Base-by-base conservation (phyloP, 2,797 vertebrate genomes). In the Glyptemys insculpta region DNA sequence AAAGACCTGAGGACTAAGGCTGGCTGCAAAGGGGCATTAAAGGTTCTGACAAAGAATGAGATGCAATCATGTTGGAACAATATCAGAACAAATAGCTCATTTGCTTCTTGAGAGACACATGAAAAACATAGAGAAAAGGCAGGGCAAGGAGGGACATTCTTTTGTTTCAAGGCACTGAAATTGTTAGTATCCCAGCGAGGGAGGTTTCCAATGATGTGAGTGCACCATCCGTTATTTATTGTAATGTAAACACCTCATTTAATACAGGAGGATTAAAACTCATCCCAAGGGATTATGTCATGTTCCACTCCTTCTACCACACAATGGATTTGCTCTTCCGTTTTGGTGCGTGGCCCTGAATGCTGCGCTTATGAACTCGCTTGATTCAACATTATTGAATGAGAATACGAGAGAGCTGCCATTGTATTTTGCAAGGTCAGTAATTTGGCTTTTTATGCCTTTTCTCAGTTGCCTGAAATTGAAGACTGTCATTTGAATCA, bases 141-240 rank as follows among this genome's bases (percentile, higher is more conserved):
- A 90, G 91, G 91, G 86, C 2, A 65, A 84, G 84, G 84, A 86
- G 74, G 82, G 78, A 94, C 0, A 4, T 29, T 49, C 92, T 93
- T 96, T 92, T 96, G 50, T 92, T 94, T 81, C 54, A 72, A 79
- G 81, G 85, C 65, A 41, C 31, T 95, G 76, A 96, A 96, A 65
- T 89, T 93, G 88, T 94, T 86, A 81, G 7, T 53, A 85, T 12
- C 2, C 93, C 89, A 85, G 56, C 72, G 84, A 88, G 86, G 88
- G 65, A 80, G 52, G 82, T 94, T 47, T 83, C 83, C 72, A 83
- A 91, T 96, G 86, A 88, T 96, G 87, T 85, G 79, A 83, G 85
- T 76, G 59, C 7, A 4, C 72, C 80, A 50, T 79, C 94, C 47
- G 88, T 91, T 94, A 72, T 56, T 74, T 86, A 90, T 76, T 87